A percentile compares a stretch with the other conserved stretches of the same genome.
These are phyloP conservation scores for Chalcis sispes DNA, from an alignment of 2,888 invertebrate species.

Conservation along the genomic window DNA sequence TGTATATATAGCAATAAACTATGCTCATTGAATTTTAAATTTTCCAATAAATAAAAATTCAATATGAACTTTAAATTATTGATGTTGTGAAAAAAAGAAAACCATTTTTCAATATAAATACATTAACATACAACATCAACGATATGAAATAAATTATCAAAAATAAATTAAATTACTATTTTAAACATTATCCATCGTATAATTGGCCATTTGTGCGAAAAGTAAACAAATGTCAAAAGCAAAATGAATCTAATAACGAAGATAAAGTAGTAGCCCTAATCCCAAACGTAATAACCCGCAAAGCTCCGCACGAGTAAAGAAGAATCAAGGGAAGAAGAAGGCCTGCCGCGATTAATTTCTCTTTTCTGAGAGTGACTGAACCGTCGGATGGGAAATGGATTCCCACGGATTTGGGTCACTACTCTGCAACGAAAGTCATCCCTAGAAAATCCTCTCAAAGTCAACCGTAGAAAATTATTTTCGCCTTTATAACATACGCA, in stretches of 20 bases:
- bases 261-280: background rate
- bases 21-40: conserved; percentile 6
- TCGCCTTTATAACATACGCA: background rate
- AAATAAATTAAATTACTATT: no score
- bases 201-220: no score
- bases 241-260: background rate
- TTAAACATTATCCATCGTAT: no score
- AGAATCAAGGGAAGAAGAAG: conserved; percentile 14
- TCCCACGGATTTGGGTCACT: conserved; percentile 8
- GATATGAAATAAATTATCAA: no score
- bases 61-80: no score
- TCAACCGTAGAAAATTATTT: conserved; percentile 13
- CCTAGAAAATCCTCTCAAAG: background rate
- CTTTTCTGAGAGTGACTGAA: background rate
- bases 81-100: no score
- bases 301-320: conserved; percentile 10
- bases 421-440: background rate
- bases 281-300: conserved; percentile 21
- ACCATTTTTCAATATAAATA: no score
- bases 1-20: background rate
- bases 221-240: no score
- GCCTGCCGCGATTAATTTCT: conserved; percentile 19
- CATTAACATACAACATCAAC: no score
- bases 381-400: background rate
- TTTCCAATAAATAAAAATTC: background rate